Evolutionary conservation across 2,888 invertebrate genomes (phyloP).

Genomic region (Euzophera pinguis): DNA sequence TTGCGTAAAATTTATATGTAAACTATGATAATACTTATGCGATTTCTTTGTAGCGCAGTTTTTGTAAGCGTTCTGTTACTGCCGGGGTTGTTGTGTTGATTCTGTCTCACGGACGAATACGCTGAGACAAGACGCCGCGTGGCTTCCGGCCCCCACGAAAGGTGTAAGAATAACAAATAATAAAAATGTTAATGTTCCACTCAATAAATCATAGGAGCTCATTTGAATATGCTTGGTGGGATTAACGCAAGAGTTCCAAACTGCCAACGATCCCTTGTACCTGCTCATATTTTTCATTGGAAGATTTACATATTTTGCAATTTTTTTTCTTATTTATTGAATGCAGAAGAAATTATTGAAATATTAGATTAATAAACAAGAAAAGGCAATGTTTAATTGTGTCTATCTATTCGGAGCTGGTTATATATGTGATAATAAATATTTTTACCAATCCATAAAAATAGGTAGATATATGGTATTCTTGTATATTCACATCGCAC

Average conservation of each 20-base stretch:
- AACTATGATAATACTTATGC: constrained; percentile 72
- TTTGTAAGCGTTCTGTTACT: constrained; percentile 48
- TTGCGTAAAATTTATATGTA: constrained; percentile 79
- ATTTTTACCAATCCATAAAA: too few species aligned
- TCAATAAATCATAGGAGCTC: constrained; percentile 80
- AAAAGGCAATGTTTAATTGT: too few species aligned
- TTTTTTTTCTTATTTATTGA: neutral
- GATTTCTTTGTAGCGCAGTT: constrained; percentile 59
- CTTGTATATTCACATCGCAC: too few species aligned
- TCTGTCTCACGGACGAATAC: constrained; percentile 74
- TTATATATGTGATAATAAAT: too few species aligned
- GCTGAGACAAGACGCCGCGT: constrained; percentile 76
- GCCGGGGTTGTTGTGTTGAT: constrained; percentile 52
- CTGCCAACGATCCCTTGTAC: constrained; percentile 40
- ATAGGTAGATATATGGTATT: too few species aligned
- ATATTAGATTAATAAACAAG: too few species aligned
- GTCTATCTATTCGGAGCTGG: too few species aligned
- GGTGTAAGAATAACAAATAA: constrained; percentile 81
- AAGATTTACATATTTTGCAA: constrained; percentile 51
- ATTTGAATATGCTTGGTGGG: constrained; percentile 76
- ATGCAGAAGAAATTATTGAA: too few species aligned
- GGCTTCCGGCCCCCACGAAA: constrained; percentile 75
- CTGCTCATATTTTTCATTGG: constrained; percentile 45
- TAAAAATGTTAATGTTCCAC: constrained; percentile 81
- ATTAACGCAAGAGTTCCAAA: constrained; percentile 71